phyloP scores from a whole-genome alignment of 1,140 invertebrate species.

The Drosophila mojavensis region DNA sequence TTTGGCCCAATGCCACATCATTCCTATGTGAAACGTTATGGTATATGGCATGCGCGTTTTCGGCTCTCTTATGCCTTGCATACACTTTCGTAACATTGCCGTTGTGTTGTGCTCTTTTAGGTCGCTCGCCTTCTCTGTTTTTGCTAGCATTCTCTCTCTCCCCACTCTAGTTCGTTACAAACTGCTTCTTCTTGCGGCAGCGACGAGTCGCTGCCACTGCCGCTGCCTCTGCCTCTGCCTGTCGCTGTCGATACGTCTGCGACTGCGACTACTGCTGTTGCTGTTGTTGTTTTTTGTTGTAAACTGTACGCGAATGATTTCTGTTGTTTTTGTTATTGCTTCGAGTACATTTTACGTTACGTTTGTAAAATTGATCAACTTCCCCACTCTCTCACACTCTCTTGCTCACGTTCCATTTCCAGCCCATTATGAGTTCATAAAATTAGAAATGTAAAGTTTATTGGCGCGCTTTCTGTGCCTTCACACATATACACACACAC shows the following conservation, averaged over 20 bases:
- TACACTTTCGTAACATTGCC: constrained; percentile 72
- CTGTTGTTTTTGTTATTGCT: constrained; percentile 24
- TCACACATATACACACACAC: background rate
- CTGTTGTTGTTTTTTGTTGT: constrained; percentile 43
- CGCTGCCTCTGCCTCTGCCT: background rate
- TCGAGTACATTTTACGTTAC: constrained; percentile 41
- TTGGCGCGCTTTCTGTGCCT: constrained; percentile 51
- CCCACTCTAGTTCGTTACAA: constrained; percentile 80
- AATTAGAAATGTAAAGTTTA: constrained; percentile 57
- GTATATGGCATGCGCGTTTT: constrained; percentile 3
- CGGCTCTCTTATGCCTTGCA: constrained; percentile 59
- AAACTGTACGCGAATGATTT: constrained; percentile 52
- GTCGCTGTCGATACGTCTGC: constrained; percentile 6
- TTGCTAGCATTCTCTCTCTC: constrained; percentile 69
- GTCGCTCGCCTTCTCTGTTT: constrained; percentile 56
- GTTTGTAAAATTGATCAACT: constrained; percentile 52
- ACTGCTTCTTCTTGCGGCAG: constrained; percentile 70
- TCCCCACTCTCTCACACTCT: background rate
- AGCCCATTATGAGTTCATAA: constrained; percentile 46
- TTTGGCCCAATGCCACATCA: constrained; percentile 24
- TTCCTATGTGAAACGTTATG: constrained; percentile 38
- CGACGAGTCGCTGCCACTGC: constrained; percentile 19
- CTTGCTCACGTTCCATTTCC: constrained; percentile 9
- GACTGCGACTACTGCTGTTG: constrained; percentile 3
- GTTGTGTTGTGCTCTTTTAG: constrained; percentile 8